These are phyloP conservation scores for Hyles lineata DNA, from an alignment of 2,888 invertebrate genomes.

Conservation along the genomic window DNA sequence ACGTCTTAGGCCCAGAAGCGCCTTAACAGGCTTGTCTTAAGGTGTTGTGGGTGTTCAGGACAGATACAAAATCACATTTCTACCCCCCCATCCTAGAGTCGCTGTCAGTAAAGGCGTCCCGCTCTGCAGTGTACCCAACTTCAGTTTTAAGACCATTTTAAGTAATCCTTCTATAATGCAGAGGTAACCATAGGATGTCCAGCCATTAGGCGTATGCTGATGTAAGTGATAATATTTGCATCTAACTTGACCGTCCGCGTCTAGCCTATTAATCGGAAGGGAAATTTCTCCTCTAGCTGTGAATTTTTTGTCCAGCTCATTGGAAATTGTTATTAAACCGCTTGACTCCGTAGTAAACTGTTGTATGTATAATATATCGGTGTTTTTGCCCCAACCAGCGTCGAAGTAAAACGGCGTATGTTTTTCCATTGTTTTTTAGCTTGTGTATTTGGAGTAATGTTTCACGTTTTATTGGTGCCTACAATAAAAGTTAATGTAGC, in stretches of 20 bases:
- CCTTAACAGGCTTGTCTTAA: too few relatives aligned
- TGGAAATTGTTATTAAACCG: background rate
- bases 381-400: background rate
- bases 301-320: conserved; percentile 5
- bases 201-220: too few relatives aligned
- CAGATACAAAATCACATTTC: too few relatives aligned
- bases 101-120: too few relatives aligned
- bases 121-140: too few relatives aligned
- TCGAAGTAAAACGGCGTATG: background rate
- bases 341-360: background rate
- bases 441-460: background rate
- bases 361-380: background rate
- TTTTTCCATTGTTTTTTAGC: background rate
- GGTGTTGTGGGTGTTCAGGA: too few relatives aligned
- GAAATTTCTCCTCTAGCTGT: background rate
- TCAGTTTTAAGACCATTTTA: too few relatives aligned
- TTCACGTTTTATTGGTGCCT: background rate
- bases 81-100: too few relatives aligned
- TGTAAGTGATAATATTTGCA: too few relatives aligned
- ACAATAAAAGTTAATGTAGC: conserved; percentile 17
- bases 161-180: background rate
- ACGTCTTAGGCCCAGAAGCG: too few relatives aligned
- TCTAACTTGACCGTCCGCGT: too few relatives aligned
- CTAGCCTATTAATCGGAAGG: too few relatives aligned
- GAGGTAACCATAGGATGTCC: background rate